These are phyloP conservation scores for Mythimna lalbum DNA, from an alignment of 2,888 invertebrate genomes.

Conservation along the genomic window DNA sequence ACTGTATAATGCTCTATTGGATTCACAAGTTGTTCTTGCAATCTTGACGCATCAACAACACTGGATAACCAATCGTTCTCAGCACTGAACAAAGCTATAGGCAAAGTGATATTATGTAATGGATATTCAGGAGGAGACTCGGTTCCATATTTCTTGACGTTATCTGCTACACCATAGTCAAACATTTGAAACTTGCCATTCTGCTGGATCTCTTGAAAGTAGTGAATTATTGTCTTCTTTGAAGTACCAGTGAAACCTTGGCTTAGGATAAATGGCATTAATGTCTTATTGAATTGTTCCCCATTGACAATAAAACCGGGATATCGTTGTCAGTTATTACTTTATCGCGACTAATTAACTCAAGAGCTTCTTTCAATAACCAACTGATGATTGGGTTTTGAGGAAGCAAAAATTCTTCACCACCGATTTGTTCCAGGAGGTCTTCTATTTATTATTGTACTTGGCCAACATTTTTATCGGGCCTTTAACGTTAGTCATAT, in stretches of 20 bases:
- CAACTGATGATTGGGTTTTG: slow-evolving; percentile 91
- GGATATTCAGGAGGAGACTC: slow-evolving; percentile 91
- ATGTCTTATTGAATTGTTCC: slow-evolving; percentile 92
- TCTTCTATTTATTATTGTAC: slow-evolving; percentile 91
- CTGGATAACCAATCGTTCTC: slow-evolving; percentile 94
- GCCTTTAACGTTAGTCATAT: slow-evolving; percentile 92
- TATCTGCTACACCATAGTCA: slow-evolving; percentile 92
- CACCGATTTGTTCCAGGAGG: slow-evolving; percentile 92
- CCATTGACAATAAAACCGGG: slow-evolving; percentile 93
- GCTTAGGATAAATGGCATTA: slow-evolving; percentile 92
- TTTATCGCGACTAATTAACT: slow-evolving; percentile 85
- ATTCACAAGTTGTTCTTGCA: slow-evolving; percentile 89
- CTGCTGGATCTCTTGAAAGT: slow-evolving; percentile 91
- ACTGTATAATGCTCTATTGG: slow-evolving; percentile 91
- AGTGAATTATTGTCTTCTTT: slow-evolving; percentile 93
- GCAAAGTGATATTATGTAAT: slow-evolving; percentile 91
- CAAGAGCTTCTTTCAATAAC: slow-evolving; percentile 92
- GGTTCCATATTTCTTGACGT: slow-evolving; percentile 91
- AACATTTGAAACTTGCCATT: slow-evolving; percentile 92
- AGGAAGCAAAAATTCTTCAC: slow-evolving; percentile 94
- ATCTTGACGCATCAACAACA: slow-evolving; percentile 90
- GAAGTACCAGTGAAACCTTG: slow-evolving; percentile 94
- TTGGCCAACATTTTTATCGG: slow-evolving; percentile 93
- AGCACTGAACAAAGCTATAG: slow-evolving; percentile 92
- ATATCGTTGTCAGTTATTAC: slow-evolving; percentile 93